Evolutionary conservation across 2,888 invertebrate genomes (phyloP).

Genomic region (Scelioninae gen. 1): DNA sequence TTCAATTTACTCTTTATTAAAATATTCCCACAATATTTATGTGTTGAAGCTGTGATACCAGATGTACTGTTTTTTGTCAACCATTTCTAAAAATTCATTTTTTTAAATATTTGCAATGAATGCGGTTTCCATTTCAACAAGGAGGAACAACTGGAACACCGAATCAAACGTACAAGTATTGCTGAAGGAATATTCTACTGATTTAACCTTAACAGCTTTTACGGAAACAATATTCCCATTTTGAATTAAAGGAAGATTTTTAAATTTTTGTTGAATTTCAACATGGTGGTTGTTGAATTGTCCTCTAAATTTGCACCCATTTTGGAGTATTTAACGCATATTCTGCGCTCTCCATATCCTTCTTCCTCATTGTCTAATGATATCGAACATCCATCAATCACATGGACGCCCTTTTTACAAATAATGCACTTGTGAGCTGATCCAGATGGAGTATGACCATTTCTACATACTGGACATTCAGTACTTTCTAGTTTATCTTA

Average conservation of each 20-base stretch:
- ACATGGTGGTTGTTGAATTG: conserved; percentile 2
- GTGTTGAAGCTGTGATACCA: too few species aligned
- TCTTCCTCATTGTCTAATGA: neutral
- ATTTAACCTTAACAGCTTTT: neutral
- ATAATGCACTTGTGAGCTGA: neutral
- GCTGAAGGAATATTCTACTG: neutral
- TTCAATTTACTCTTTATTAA: too few species aligned
- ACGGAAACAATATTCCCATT: neutral
- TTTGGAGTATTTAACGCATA: neutral
- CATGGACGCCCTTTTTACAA: neutral
- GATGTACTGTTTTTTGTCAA: too few species aligned
- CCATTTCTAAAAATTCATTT: too few species aligned
- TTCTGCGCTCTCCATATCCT: neutral
- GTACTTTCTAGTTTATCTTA: neutral
- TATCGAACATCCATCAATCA: neutral
- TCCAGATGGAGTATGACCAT: neutral
- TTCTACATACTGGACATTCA: neutral
- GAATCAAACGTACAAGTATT: conserved; percentile 16
- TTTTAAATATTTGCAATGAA: neutral
- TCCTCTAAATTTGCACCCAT: neutral
- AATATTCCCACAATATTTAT: too few species aligned
- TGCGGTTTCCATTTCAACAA: neutral
- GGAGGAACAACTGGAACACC: neutral
- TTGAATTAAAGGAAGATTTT: conserved; percentile 4
- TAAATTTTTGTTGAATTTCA: neutral